Conservation (phyloP, 2,888 invertebrate species). For the Melieria picta region DNA sequence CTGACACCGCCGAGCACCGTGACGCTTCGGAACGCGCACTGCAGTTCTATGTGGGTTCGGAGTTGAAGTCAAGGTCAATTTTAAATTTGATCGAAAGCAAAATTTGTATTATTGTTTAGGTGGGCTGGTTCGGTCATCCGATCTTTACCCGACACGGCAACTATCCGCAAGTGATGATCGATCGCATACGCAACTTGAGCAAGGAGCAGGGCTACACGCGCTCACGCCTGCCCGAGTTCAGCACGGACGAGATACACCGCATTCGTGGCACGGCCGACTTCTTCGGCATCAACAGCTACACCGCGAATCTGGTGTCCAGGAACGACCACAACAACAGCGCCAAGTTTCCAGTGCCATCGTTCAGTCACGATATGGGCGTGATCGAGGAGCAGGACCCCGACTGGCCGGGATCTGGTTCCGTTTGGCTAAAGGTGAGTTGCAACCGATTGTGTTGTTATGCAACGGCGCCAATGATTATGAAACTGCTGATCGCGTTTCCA, state of each 20-base stretch:
- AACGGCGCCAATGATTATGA: neutral
- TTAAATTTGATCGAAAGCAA: slow-evolving; percentile 1
- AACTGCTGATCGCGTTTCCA: too few relatives aligned
- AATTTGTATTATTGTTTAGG: slow-evolving; percentile 61
- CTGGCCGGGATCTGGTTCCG: slow-evolving; percentile 72
- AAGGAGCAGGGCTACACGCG: slow-evolving; percentile 69
- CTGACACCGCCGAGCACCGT: slow-evolving; percentile 68
- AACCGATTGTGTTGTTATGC: neutral
- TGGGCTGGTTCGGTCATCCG: slow-evolving; percentile 75
- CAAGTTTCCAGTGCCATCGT: slow-evolving; percentile 68
- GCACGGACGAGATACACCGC: slow-evolving; percentile 69
- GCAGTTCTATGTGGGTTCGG: slow-evolving; percentile 69
- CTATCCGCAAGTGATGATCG: slow-evolving; percentile 75
- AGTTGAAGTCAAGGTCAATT: neutral
- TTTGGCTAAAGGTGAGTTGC: slow-evolving; percentile 71
- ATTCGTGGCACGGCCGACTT: slow-evolving; percentile 76
- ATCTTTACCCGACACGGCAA: slow-evolving; percentile 73
- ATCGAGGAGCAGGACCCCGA: slow-evolving; percentile 69
- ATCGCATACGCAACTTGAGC: slow-evolving; percentile 70
- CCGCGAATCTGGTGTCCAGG: slow-evolving; percentile 67
- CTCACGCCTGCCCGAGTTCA: slow-evolving; percentile 74
- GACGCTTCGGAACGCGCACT: slow-evolving; percentile 72
- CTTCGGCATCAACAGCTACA: slow-evolving; percentile 80
- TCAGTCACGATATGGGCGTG: slow-evolving; percentile 72
- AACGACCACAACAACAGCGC: slow-evolving; percentile 65